Evolutionary conservation across 2,797 vertebrate genomes (phyloP).

Genomic region (Champsocephalus esox): DNA sequence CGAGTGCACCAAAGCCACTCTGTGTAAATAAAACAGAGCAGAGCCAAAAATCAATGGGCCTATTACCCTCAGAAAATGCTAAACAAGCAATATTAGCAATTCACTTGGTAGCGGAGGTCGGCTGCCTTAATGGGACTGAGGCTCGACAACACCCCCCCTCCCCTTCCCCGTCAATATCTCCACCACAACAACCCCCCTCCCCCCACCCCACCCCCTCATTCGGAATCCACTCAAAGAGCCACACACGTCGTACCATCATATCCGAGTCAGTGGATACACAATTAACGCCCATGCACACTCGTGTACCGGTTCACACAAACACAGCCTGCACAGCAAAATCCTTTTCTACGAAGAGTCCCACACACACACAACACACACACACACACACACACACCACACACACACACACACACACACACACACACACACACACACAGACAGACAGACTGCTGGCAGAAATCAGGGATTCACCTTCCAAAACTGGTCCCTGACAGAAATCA

Average conservation of each 20-base stretch:
- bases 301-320: constrained; percentile 19
- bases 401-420: background rate
- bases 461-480: constrained; percentile 61
- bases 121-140: constrained; percentile 64
- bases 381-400: background rate
- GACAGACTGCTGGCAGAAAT: constrained; percentile 57
- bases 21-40: constrained; percentile 90
- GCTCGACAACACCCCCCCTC: constrained; percentile 64
- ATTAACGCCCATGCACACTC: constrained; percentile 45
- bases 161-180: constrained; percentile 3
- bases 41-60: constrained; percentile 94
- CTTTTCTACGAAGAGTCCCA: constrained; percentile 25
- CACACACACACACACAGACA: constrained; percentile 25
- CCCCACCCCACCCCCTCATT: constrained; percentile 35
- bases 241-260: constrained; percentile 30
- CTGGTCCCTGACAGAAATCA: constrained; percentile 67
- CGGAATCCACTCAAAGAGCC: constrained; percentile 46
- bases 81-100: constrained; percentile 98
- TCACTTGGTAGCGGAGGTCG: constrained; percentile 89
- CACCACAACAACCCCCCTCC: background rate
- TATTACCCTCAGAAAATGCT: constrained; percentile 98
- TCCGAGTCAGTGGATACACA: constrained; percentile 37
- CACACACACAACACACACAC: constrained; percentile 27
- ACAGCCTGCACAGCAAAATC: constrained; percentile 41
- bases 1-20: constrained; percentile 91